A percentile compares a stretch with the other conserved stretches of the same genome.
These are phyloP conservation scores for Isichthys henryi DNA, from an alignment of 2,113 vertebrate genomes.

Conservation along the genomic window DNA sequence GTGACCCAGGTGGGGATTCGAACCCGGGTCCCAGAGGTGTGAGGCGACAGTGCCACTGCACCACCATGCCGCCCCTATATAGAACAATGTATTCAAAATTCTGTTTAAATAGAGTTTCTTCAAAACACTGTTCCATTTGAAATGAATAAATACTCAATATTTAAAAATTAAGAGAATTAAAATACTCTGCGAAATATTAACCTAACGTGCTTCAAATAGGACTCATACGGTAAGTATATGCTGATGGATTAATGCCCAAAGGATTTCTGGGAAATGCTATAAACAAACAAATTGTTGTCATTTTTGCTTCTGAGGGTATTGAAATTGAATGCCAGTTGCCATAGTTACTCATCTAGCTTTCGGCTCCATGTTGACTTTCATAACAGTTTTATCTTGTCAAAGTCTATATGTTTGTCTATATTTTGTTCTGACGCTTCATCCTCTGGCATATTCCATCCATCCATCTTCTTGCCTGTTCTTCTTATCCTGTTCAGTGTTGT, in stretches of 20 bases:
- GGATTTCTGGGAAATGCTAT: constrained; percentile 17
- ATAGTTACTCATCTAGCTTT: constrained; percentile 14
- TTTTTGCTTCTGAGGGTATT: constrained; percentile 1
- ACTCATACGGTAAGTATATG: neutral
- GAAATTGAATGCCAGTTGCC: constrained; percentile 18
- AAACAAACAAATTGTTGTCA: constrained; percentile 14
- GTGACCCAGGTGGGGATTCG: no score
- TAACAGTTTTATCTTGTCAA: neutral
- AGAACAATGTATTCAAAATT: neutral
- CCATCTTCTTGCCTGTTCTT: neutral
- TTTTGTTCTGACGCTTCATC: neutral
- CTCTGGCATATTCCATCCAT: neutral
- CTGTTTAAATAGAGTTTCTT: neutral
- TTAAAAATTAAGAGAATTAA: neutral
- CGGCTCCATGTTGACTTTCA: neutral
- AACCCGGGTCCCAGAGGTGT: no score
- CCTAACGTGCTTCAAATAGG: neutral
- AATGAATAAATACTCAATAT: neutral
- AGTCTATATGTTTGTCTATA: neutral
- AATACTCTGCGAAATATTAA: neutral
- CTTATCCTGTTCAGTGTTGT: neutral
- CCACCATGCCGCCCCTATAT: no score
- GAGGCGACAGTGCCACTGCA: no score
- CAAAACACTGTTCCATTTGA: neutral
- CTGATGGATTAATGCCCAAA: constrained; percentile 5